Evolutionary conservation across 2,113 vertebrate genomes (phyloP), one percentile per base, ranked within the genome.

Genomic region (Alectura lathami): DNA sequence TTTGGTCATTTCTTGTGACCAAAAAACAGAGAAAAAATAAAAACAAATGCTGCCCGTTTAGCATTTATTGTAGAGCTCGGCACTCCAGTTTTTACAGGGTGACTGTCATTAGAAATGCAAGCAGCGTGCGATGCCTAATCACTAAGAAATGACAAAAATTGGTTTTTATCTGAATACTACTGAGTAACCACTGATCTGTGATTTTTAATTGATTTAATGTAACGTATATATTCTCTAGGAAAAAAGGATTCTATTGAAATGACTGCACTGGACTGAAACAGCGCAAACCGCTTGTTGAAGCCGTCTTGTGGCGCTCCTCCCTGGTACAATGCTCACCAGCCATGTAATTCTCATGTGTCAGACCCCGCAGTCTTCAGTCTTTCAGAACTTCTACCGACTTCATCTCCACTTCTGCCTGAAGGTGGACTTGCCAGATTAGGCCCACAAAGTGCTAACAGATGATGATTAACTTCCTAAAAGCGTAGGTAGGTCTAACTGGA

Each of bases 91-190:
- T 95, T 86, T 96, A 89, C 17, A 57, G 92, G 93, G 62, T 86
- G 72, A 48, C 84, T 93, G 60, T 86, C 93, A 97, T 95, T 96
- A 97, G 92, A 97, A 92, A 96, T 62, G 53, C 77, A 97, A 83
- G 73, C 45, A 66, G 72, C 95, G 72, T 89, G 57, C 30, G 43
- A 73, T 50, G 34, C 34, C 94, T 91, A 75, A 93, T 92, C 47
- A 17, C 83, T 91, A 92, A 95, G 40, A 96, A 94, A 94, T 53
- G 36, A 89, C 82, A 94, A 92, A 92, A 96, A 95, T 68, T 93
- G 96, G 68, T 8, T 92, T 97, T 95, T 84, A 94, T 73, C 74
- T 54, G 83, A 96, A 72, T 30, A 72, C 60, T 94, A 74, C 42
- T 74, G 69, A 95, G 95, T 75, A 91, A 94, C 59, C 76, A 95